phyloP scores from a whole-genome alignment of 2,113 vertebrate genomes.

The Callipepla californica region DNA sequence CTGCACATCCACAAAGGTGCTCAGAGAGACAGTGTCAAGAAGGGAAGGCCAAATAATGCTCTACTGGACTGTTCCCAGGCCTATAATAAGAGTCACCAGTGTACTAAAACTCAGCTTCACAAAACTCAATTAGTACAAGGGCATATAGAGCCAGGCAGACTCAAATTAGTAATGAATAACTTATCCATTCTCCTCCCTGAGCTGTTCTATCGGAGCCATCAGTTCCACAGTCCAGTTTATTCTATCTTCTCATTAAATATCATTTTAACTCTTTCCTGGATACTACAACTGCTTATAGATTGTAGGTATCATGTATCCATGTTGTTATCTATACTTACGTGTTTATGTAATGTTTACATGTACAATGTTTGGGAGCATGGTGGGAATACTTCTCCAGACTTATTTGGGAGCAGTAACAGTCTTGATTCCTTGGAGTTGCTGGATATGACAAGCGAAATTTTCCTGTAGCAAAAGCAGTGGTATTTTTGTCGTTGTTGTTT shows the following conservation, averaged over 20 bases:
- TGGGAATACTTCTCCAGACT: neutral
- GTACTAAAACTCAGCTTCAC: neutral
- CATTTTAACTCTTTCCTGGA: neutral
- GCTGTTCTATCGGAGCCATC: neutral
- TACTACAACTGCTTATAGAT: accelerated
- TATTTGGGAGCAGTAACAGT: neutral
- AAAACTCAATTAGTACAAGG: neutral
- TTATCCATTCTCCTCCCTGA: accelerated
- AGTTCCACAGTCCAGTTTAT: neutral
- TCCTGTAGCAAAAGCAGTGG: neutral
- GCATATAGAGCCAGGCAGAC: neutral
- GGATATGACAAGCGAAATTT: neutral
- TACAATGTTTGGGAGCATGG: neutral
- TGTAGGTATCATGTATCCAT: neutral
- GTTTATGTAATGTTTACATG: too few relatives aligned
- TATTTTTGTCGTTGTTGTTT: neutral
- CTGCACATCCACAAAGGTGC: neutral
- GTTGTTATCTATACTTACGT: neutral
- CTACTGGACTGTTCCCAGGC: neutral
- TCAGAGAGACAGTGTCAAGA: neutral
- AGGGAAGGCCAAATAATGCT: neutral
- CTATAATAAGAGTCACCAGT: neutral
- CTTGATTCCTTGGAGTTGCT: neutral
- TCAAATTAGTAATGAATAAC: neutral
- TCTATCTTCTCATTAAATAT: neutral